Percentiles rank a stretch among this genome's conserved stretches.
Evolutionary conservation across 1,140 invertebrate genomes (phyloP).

Genomic region (Orchestia grillus): DNA sequence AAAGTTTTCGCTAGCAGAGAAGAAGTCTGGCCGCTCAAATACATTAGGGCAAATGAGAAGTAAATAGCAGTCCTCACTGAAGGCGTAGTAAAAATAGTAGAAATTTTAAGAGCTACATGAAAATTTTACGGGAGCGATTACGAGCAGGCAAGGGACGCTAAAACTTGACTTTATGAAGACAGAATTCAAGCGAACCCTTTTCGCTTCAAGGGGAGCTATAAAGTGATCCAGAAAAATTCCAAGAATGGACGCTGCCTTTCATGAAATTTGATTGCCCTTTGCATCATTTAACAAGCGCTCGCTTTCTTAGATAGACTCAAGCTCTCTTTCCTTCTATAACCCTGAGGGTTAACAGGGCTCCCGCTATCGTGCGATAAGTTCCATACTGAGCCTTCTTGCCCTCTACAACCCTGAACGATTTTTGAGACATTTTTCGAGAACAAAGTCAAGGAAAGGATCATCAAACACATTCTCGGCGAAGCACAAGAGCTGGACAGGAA

Average conservation of each 20-base stretch:
- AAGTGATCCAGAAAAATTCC: neutral
- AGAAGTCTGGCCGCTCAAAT: too few relatives aligned
- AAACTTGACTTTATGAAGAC: neutral
- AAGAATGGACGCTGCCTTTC: neutral
- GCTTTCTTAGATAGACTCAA: neutral
- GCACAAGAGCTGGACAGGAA: neutral
- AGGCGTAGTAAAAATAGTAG: neutral
- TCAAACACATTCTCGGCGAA: neutral
- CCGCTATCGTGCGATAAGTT: neutral
- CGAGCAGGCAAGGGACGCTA: neutral
- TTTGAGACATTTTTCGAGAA: neutral
- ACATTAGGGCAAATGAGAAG: neutral
- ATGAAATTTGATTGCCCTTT: neutral
- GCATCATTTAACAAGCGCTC: neutral
- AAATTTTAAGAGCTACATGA: neutral
- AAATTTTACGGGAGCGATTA: neutral
- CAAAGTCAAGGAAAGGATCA: neutral
- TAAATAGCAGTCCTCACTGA: neutral
- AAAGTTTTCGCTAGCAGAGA: neutral
- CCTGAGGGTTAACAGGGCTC: neutral
- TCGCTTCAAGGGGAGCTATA: neutral
- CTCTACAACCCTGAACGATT: neutral
- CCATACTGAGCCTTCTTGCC: neutral
- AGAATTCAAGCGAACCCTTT: neutral
- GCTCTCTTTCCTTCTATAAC: neutral